A percentile compares a stretch with the other conserved stretches of the same genome.
These are phyloP conservation scores for Noctua comes DNA, from an alignment of 2,888 invertebrate genomes.

Conservation along the genomic window DNA sequence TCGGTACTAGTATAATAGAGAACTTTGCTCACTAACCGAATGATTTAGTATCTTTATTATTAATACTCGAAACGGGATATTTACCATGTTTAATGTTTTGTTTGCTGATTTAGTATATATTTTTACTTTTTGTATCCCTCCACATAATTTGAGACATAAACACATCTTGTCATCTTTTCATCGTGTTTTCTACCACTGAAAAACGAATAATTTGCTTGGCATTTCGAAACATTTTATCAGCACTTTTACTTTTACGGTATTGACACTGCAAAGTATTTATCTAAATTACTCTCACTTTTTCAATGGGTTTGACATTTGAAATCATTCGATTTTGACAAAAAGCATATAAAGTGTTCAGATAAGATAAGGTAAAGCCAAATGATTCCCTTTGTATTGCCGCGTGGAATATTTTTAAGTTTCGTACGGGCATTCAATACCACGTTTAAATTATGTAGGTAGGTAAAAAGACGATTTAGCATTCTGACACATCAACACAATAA, in stretches of 20 bases:
- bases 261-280: conserved; percentile 18
- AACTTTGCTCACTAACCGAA: not conserved
- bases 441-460: not conserved
- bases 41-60: not conserved
- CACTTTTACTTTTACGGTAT: not conserved
- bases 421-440: not conserved
- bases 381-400: conserved; percentile 9
- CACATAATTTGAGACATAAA: not conserved
- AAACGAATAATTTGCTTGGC: not conserved
- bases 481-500: not conserved
- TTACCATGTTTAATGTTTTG: too few relatives aligned
- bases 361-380: conserved; percentile 29
- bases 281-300: conserved; percentile 33
- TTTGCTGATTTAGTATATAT: not conserved
- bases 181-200: not conserved
- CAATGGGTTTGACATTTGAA: conserved; percentile 9
- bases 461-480: not conserved
- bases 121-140: not conserved
- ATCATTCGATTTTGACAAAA: conserved; percentile 6
- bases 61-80: too few relatives aligned
- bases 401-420: too few relatives aligned
- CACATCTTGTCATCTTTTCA: not conserved
- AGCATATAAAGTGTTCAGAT: conserved; percentile 10
- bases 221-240: not conserved
- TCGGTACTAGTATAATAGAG: not conserved